Base-by-base conservation (phyloP, 2,797 vertebrate species). In the Sciaenops ocellatus region DNA sequence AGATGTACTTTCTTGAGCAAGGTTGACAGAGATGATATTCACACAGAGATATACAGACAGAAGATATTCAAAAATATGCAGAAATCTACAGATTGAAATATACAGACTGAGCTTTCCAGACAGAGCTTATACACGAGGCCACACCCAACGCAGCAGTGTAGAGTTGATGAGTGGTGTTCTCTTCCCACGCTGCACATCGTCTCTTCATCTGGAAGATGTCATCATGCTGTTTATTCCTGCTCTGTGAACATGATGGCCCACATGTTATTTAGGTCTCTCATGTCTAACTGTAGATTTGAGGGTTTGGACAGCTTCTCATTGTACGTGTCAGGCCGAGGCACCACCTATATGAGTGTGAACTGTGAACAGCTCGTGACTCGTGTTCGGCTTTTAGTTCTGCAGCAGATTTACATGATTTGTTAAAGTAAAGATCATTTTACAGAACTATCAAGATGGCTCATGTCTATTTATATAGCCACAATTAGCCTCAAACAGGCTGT, bases 191-290 rank as follows among this genome's bases (percentile, higher is more conserved):
- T 41, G 61, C 73, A 69, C 54, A 52, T 22, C 57, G 57, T 64
- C 59, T 50, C 3, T 61, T 60, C 63, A 67, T 79, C 50, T 76
- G 73, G 54, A 46, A 22, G 26, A 63, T 64, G 60, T 77, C 69
- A 60, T 55, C 50, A n/a, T 51, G 41, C 26, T 66, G 70, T 77
- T 84, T 78, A 63, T 74, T 30, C 52, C 62, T 63, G 42, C 57
- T 69, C 64, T 63, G 10, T 59, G 57, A 63, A 63, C 65, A 56
- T 28, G 30, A 38, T 4, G 22, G 44, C 34, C 30, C 46, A 72
- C 62, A 17, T 79, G 47, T 66, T 69, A 68, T 69, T 60, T 28
- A 82, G 69, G 65, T 61, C 64, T 69, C 63, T 78, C 41, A 65
- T 72, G 75, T 72, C 17, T 66, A 34, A 50, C 54, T 22, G 46